Evolutionary conservation across 2,113 vertebrate species (phyloP).

Genomic region (Castor canadensis): DNA sequence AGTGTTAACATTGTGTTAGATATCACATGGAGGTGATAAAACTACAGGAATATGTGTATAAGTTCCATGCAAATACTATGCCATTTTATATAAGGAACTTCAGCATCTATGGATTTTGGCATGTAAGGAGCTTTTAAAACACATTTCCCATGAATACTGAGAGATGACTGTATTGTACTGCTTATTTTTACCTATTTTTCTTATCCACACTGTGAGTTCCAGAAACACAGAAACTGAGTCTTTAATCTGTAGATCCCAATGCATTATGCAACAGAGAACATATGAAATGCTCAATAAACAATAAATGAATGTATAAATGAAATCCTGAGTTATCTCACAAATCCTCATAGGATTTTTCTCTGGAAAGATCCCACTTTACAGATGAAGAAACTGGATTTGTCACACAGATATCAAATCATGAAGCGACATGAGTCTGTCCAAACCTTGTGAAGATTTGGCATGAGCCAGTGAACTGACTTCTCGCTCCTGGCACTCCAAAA

Average conservation of each 20-base stretch:
- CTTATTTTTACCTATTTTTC: neutral
- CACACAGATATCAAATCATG: neutral
- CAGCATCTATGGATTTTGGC: neutral
- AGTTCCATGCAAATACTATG: neutral
- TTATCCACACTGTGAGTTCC: neutral
- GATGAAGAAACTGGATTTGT: neutral
- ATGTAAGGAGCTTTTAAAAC: neutral
- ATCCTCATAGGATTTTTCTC: neutral
- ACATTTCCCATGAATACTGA: neutral
- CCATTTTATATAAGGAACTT: neutral
- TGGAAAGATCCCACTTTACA: neutral
- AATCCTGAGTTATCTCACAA: neutral
- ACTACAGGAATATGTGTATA: neutral
- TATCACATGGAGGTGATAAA: neutral
- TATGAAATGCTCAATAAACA: neutral
- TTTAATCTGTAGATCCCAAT: neutral
- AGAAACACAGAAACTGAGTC: neutral
- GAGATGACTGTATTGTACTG: neutral
- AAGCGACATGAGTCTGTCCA: neutral
- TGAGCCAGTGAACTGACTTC: neutral
- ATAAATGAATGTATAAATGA: neutral
- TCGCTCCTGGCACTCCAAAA: neutral
- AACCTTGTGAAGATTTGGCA: neutral
- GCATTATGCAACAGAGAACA: neutral
- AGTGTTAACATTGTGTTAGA: neutral